These are phyloP conservation scores for Auanema sp. DNA, from an alignment of 2,888 invertebrate genomes.

Conservation along the genomic window DNA sequence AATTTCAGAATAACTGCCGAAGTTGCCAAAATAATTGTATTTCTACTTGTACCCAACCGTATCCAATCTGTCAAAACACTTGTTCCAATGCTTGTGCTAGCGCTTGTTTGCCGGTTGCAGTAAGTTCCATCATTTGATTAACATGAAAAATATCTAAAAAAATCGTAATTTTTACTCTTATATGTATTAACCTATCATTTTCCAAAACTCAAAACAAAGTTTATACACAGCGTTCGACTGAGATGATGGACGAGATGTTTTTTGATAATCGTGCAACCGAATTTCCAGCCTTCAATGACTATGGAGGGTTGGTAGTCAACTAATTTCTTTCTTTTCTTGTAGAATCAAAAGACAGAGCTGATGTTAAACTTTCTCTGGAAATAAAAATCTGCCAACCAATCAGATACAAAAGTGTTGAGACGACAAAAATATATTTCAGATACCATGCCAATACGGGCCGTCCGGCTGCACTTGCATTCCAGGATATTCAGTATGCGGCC, in stretches of 20 bases:
- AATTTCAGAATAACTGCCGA: not conserved
- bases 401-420: not conserved
- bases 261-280: too few species aligned
- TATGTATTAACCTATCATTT: too few species aligned
- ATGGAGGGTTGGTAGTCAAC: too few species aligned
- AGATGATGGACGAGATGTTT: too few species aligned
- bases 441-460: not conserved
- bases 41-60: not conserved
- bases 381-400: not conserved
- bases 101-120: not conserved
- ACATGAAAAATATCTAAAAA: too few species aligned
- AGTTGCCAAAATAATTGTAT: not conserved
- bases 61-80: not conserved
- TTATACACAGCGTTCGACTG: too few species aligned
- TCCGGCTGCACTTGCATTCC: not conserved
- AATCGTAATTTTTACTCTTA: too few species aligned
- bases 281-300: too few species aligned
- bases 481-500: constrained; percentile 3
- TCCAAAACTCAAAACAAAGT: too few species aligned
- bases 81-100: not conserved
- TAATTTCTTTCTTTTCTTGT: too few species aligned
- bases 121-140: too few species aligned
- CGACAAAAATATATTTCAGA: not conserved
- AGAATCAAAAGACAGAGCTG: too few species aligned
- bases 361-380: not conserved